Base-by-base conservation (phyloP, 2,888 invertebrate species). In the Eupithecia inturbata region DNA sequence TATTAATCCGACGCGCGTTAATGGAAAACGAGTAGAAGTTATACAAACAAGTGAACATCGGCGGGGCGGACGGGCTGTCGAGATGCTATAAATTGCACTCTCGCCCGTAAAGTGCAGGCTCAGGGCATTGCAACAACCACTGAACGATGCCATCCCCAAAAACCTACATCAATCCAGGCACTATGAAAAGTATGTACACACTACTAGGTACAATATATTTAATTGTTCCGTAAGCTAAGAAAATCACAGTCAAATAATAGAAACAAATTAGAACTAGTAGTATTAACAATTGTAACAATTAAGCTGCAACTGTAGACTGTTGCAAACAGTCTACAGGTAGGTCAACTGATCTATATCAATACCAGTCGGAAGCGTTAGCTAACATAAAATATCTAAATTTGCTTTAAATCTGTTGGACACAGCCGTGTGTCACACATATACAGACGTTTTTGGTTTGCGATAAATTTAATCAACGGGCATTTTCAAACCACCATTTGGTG, bases 1-100 rank as follows among this genome's bases (percentile, higher is more conserved):
- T 93, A 93, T 93, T 94, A 94, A 93, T 93, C 93, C 92, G 85
- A 82, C 85, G 88, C 86, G 91, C 92, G 93, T 90, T 94, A 94
- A 94, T 94, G 93, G 93, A 92, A 92, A 93, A 90, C 89, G 92
- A 91, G 91, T 91, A 90, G 91, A 90, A 89, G 89, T 87, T 89
- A 91, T 85, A 90, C 91, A 92, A 91, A 92, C 91, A 92, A 91
- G 91, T 89, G 92, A 89, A 82, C 85, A 83, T 81, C 85, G 82
- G 77, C 82, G 84, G 81, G 85, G 83, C 77, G 82, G 82, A 81
- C 84, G 82, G 80, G 83, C 12, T 26, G 26, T 57, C 12, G 26
- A 82, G 85, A 87, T 87, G 87, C 88, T 89, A 93, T 94, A 92
- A 93, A 93, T 93, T 89, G 92, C 91, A 92, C 86, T 85, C 90